These are phyloP conservation scores for Capricornis sumatraensis DNA, from an alignment of 2,113 vertebrate species.

Conservation along the genomic window DNA sequence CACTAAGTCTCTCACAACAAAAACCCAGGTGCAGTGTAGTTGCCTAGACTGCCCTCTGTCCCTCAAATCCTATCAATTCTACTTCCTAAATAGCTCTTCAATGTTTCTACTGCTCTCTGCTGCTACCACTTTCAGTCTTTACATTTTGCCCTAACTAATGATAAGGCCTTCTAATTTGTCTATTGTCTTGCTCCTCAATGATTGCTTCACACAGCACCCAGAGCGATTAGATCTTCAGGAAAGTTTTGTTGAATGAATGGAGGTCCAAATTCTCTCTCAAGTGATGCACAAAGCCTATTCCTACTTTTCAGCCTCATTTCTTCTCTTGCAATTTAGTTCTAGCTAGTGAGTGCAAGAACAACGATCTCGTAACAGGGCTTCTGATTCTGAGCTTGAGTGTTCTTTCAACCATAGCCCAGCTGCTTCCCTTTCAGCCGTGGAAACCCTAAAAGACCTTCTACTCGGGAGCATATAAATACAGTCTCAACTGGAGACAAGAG, in stretches of 20 bases:
- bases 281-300: not conserved
- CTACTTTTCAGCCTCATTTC: not conserved
- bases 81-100: constrained; percentile 6
- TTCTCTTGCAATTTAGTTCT: constrained; percentile 12
- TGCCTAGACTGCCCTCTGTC: not conserved
- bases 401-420: not conserved
- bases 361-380: not conserved
- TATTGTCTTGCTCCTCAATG: not conserved
- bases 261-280: not conserved
- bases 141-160: not conserved
- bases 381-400: constrained; percentile 14
- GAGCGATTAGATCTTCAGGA: not conserved
- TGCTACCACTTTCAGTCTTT: not conserved
- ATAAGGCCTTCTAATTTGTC: not conserved
- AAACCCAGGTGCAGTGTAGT: not conserved
- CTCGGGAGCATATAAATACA: constrained; percentile 11
- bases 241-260: constrained; percentile 4
- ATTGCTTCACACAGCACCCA: not conserved
- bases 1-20: constrained; percentile 13
- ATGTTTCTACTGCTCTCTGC: not conserved
- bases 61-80: not conserved
- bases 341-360: not conserved
- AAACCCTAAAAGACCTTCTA: constrained; percentile 16
- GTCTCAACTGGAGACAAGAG: constrained; percentile 4
- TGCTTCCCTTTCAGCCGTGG: not conserved